These are phyloP conservation scores for Drosophila burlai DNA, from an alignment of 1,140 invertebrate species.

Conservation along the genomic window DNA sequence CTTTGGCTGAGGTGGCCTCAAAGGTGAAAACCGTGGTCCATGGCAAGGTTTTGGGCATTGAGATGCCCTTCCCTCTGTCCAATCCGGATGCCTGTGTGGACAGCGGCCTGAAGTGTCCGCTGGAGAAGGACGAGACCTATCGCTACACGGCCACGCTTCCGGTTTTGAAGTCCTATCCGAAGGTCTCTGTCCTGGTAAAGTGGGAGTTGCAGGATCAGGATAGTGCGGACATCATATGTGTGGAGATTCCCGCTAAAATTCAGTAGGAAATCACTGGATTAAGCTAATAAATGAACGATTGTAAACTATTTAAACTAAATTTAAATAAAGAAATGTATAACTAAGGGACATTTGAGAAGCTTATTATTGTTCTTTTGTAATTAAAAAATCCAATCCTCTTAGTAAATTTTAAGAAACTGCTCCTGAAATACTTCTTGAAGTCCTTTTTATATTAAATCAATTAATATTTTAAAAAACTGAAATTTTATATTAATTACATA, in stretches of 20 bases:
- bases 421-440: not conserved
- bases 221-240: slow-evolving; percentile 88
- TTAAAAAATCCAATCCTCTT: not conserved
- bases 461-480: not conserved
- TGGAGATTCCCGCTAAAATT: slow-evolving; percentile 89
- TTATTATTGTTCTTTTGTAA: not conserved
- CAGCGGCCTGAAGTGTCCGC: slow-evolving; percentile 89
- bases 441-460: not conserved
- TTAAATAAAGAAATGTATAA: slow-evolving; percentile 28
- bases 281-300: not conserved
- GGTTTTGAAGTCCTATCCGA: slow-evolving; percentile 88
- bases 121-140: slow-evolving; percentile 87
- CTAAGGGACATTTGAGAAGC: not conserved
- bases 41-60: slow-evolving; percentile 89
- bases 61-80: slow-evolving; percentile 89
- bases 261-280: slow-evolving; percentile 61
- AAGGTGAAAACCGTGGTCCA: slow-evolving; percentile 88
- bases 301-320: slow-evolving; percentile 32
- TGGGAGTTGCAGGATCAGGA: slow-evolving; percentile 89
- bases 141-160: slow-evolving; percentile 88
- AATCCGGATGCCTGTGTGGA: slow-evolving; percentile 89
- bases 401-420: not conserved
- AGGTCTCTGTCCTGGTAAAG: slow-evolving; percentile 88
- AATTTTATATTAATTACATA: not conserved
- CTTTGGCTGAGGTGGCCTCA: slow-evolving; percentile 66